A percentile compares a stretch with the other conserved stretches of the same genome.
Conservation (phyloP, 1,140 invertebrate genomes). For the Bombus polaris region DNA sequence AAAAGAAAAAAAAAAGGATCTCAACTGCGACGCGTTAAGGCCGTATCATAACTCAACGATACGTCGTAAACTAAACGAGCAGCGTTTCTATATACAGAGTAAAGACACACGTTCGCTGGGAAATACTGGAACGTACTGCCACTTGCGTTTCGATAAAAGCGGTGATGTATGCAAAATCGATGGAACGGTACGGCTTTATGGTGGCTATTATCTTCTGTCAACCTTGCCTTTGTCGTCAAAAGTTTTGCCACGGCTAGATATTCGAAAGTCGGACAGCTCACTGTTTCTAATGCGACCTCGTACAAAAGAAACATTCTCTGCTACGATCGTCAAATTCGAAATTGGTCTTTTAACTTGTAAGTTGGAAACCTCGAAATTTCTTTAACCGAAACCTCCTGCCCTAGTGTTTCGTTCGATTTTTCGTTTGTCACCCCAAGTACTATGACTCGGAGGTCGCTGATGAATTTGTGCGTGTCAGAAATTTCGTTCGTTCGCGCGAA, state of each 20-base stretch:
- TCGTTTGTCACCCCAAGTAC: background rate
- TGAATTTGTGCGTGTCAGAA: background rate
- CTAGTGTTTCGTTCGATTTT: too few relatives aligned
- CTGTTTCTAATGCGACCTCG: background rate
- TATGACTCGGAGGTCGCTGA: background rate
- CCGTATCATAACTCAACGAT: conserved; percentile 24
- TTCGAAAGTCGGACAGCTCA: background rate
- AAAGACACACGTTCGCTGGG: background rate
- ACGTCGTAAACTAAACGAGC: conserved; percentile 9
- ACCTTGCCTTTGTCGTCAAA: conserved; percentile 8
- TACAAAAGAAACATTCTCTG: background rate
- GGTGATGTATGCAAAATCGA: conserved; percentile 30
- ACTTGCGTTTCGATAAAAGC: conserved; percentile 38
- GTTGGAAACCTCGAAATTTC: too few relatives aligned
- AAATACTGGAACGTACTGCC: background rate
- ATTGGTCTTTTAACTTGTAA: background rate
- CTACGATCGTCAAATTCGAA: background rate
- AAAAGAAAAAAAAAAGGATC: background rate
- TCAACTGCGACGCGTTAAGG: conserved; percentile 6
- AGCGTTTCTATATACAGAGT: background rate
- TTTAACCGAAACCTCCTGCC: too few relatives aligned
- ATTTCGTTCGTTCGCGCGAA: background rate
- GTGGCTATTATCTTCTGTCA: conserved; percentile 17
- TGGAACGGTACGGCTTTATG: background rate
- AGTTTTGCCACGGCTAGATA: background rate